A percentile compares a stretch with the other conserved stretches of the same genome.
phyloP scores from a whole-genome alignment of 2,888 invertebrate species.

The Dryadula phaetusa region DNA sequence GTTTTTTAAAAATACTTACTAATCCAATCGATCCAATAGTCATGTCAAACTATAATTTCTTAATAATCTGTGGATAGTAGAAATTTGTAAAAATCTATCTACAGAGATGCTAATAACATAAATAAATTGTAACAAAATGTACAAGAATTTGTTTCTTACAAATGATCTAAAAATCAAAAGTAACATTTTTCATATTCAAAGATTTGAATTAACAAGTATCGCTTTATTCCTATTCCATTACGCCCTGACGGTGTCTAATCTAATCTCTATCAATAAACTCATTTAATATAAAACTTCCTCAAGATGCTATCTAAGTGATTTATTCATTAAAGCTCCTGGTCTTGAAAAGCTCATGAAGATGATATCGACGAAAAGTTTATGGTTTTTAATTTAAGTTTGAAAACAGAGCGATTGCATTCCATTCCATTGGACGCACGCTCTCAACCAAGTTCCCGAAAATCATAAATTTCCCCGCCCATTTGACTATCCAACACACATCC shows the following conservation, averaged over 20 bases:
- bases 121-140: too few species aligned
- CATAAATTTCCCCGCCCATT: slow-evolving; percentile 59
- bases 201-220: neutral
- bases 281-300: slow-evolving; percentile 7
- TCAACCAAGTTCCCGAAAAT: slow-evolving; percentile 50
- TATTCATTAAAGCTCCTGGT: slow-evolving; percentile 24
- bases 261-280: slow-evolving; percentile 18
- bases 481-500: slow-evolving; percentile 65
- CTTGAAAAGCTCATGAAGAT: slow-evolving; percentile 15
- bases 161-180: too few species aligned
- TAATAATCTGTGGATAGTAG: too few species aligned
- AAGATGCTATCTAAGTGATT: slow-evolving; percentile 25
- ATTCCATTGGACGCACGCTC: slow-evolving; percentile 27
- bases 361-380: slow-evolving; percentile 33
- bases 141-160: too few species aligned
- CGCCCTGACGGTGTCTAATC: neutral
- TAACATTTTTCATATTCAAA: too few species aligned
- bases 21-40: too few species aligned
- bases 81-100: too few species aligned
- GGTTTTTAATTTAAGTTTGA: slow-evolving; percentile 41
- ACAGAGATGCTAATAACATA: too few species aligned
- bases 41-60: too few species aligned
- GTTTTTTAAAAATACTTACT: too few species aligned
- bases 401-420: slow-evolving; percentile 35
- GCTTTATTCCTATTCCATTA: neutral